phyloP scores from a whole-genome alignment of 2,888 invertebrate species.

The Andrena chrysosceles region DNA sequence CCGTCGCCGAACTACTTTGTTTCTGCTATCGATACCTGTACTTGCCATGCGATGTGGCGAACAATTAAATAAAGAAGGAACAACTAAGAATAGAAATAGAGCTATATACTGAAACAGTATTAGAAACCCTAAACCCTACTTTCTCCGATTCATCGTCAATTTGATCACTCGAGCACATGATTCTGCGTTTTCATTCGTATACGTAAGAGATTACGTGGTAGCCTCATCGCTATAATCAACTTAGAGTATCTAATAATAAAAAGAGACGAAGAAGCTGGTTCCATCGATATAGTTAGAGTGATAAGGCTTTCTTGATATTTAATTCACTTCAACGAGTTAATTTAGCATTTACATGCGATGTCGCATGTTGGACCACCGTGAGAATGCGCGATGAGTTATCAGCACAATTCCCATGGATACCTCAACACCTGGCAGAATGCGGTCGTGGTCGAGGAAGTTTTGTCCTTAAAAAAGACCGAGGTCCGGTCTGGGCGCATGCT shows the following conservation, averaged over 20 bases:
- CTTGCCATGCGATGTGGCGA: no score
- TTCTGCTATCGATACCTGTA: conserved; percentile 2
- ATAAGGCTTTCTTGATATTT: conserved; percentile 9
- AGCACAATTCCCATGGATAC: conserved; percentile 84
- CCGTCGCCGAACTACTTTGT: conserved; percentile 46
- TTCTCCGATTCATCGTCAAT: no score
- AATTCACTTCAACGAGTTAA: conserved; percentile 41
- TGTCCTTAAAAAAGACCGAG: conserved; percentile 73
- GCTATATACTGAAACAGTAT: no score
- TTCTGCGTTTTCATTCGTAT: no score
- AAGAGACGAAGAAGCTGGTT: neutral
- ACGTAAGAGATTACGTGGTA: no score
- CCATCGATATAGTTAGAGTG: neutral
- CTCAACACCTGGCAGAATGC: conserved; percentile 82
- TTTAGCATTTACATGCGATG: conserved; percentile 65
- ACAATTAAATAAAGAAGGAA: no score
- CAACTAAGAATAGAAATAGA: no score
- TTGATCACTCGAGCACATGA: no score
- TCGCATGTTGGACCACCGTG: conserved; percentile 78
- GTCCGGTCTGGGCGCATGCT: conserved; percentile 50
- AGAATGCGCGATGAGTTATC: conserved; percentile 84
- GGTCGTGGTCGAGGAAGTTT: conserved; percentile 74
- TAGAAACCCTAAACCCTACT: no score
- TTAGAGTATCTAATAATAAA: neutral
- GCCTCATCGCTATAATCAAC: neutral